Conservation (phyloP, 2,888 invertebrate species). For the Alloscopus bannaensis region DNA sequence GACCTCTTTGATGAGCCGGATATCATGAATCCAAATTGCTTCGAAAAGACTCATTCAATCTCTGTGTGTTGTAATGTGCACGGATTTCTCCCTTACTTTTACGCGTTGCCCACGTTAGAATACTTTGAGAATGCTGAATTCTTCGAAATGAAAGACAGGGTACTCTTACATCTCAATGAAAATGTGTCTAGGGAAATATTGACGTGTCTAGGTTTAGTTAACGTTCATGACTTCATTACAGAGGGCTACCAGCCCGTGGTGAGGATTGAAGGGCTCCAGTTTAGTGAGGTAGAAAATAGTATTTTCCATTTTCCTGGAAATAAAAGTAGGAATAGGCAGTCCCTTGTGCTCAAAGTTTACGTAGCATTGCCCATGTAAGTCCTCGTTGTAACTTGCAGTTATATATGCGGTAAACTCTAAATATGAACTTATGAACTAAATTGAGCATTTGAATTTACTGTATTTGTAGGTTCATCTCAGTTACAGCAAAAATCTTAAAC, state of each 20-base stretch:
- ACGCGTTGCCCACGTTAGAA: conserved; percentile 53
- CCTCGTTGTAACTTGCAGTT: too few relatives aligned
- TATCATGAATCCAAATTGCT: not conserved
- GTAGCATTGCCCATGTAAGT: conserved; percentile 62
- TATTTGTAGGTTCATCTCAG: conserved; percentile 52
- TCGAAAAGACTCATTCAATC: not conserved
- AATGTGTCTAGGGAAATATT: conserved; percentile 41
- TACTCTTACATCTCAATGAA: conserved; percentile 41
- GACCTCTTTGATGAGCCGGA: conserved; percentile 13
- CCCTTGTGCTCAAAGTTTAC: conserved; percentile 57
- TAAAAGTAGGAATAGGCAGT: not conserved
- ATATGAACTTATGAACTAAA: too few relatives aligned
- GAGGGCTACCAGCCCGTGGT: conserved; percentile 17
- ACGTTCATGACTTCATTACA: conserved; percentile 39
- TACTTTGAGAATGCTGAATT: conserved; percentile 10
- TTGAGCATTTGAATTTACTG: not conserved
- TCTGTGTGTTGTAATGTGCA: conserved; percentile 63
- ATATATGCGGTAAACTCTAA: too few relatives aligned
- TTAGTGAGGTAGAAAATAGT: conserved; percentile 14
- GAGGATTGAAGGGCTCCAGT: conserved; percentile 39
- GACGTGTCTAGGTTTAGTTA: conserved; percentile 36
- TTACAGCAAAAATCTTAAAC: conserved; percentile 46
- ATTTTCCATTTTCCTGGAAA: conserved; percentile 41
- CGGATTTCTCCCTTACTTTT: conserved; percentile 66
- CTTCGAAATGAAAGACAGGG: conserved; percentile 1